These are phyloP conservation scores for Sebastes hubbsi DNA, from an alignment of 2,797 vertebrate species.

Conservation along the genomic window DNA sequence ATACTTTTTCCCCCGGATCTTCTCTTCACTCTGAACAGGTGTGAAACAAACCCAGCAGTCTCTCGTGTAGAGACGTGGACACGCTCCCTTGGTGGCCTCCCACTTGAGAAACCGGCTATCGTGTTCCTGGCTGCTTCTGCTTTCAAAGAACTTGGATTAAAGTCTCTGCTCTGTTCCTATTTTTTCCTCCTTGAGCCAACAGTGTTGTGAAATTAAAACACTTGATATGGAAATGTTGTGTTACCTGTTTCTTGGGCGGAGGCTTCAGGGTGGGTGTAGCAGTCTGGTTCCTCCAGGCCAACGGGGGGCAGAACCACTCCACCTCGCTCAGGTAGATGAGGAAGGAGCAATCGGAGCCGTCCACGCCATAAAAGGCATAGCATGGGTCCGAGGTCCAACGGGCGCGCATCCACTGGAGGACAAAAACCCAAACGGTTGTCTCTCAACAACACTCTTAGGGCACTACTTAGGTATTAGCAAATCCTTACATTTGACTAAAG, in stretches of 20 bases:
- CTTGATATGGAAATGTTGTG: not conserved
- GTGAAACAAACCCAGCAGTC: not conserved
- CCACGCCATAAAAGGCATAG: conserved; percentile 95
- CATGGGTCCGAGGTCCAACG: conserved; percentile 98
- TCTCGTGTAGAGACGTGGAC: not conserved
- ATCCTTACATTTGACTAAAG: not conserved
- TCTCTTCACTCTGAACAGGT: not conserved
- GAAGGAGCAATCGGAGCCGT: conserved; percentile 96
- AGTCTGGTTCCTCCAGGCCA: conserved; percentile 91
- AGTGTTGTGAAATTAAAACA: not conserved
- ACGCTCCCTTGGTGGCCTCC: not conserved
- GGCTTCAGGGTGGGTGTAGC: conserved; percentile 75
- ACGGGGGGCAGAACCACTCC: conserved; percentile 95
- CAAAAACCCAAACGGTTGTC: not conserved
- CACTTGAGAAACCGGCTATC: not conserved
- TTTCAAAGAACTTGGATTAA: not conserved
- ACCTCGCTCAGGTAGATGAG: conserved; percentile 97
- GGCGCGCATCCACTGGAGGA: conserved; percentile 90
- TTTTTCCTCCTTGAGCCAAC: not conserved
- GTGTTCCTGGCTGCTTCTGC: not conserved
- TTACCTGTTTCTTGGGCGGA: conserved; percentile 84
- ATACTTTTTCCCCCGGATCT: not conserved
- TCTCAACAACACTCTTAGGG: not conserved
- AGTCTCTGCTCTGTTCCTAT: not conserved
- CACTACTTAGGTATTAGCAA: not conserved